Base-by-base conservation (phyloP, 2,888 invertebrate genomes). In the Papilio demoleus region DNA sequence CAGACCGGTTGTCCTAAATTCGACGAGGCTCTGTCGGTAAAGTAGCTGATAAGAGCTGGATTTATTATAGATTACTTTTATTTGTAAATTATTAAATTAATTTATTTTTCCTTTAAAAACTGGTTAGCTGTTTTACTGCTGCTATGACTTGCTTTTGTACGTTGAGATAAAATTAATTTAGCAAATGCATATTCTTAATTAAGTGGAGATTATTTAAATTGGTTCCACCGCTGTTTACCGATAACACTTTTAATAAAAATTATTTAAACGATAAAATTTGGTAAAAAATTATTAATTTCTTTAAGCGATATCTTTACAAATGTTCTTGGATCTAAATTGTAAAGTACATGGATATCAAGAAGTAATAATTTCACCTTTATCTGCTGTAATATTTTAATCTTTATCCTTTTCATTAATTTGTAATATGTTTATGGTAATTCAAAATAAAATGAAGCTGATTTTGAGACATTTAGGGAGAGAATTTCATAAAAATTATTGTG, bases 371-470 rank as follows among this genome's bases (percentile, higher is more conserved):
- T n/a, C 11, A 27, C 14, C 5, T 50, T 50, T 50, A 50, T 24
- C 50, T 50, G 14, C 9, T 24, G 22, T 12, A 22, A 14, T 50
- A 24, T 50, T 50, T 50, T 6, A 50, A 4, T 24, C 4, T 24
- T 50, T 50, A 50, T 50, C 50, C 4, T 45, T 45, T 17, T 17
- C 5, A 24, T 50, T 50, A 50, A 50, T 50, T 50, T 50, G 24
- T 24, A 24, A 50, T n/a, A n/a, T n/a, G 12, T 6, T 4, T 6
- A 31, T 31, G 6, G 6, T 4, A 31, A 31, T 31, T 31, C 3
- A 31, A 6, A 31, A 31, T 4, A 31, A 19, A 19, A 19, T 45
- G 17, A 19, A 45, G 19, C 17, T 19, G 14, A 14, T 38, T 38
- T 38, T 38, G 1, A 14, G n/a, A n/a, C n/a, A n/a, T n/a, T n/a